Base-by-base conservation (phyloP, 2,797 vertebrate genomes). In the Mycteria americana region DNA sequence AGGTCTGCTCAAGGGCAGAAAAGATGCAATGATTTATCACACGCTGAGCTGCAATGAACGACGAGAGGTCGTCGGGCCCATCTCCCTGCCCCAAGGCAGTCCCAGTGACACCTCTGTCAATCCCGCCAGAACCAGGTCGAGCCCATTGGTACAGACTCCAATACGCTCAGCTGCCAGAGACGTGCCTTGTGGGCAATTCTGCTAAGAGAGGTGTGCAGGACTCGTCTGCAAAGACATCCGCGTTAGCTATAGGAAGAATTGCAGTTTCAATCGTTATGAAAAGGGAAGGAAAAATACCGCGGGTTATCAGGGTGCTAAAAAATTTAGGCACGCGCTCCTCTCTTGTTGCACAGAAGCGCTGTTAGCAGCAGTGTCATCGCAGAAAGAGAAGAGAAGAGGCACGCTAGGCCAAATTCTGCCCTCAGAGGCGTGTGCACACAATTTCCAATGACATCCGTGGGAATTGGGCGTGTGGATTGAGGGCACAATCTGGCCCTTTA, bases 401-500 rank as follows among this genome's bases (percentile, higher is more conserved):
- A 9, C 3, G 3, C n/a, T 48, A 41, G 92, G 70, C 88, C 95
- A 95, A 96, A 91, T 77, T 82, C 75, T 91, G 64, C 72, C 86
- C 93, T 95, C 60, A 65, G 84, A 94, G 88, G 68, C 4, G 0
- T 30, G 48, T 45, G 72, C 67, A 67, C 68, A 53, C 86, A 21
- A 80, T 89, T 93, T 83, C 81, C 90, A 62, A 6, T 41, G 78
- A 85, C 78, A 94, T 93, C 90, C 63, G 0, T 89, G 84, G 94
- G 92, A 96, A 95, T 11, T 85, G 72, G 54, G 41, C 6, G 3
- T 21, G 64, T 77, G 84, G 92, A 96, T 93, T 87, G 80, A 94
- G 93, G 97, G 81, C 93, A 95, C 92, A 95, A 93, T 95, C 92
- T 93, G 93, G 81, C 72, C 90, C 75, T 91, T 95, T 85, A 85